These are phyloP conservation scores for Odontocerum albicorne DNA, from an alignment of 2,888 invertebrate species.

Conservation along the genomic window DNA sequence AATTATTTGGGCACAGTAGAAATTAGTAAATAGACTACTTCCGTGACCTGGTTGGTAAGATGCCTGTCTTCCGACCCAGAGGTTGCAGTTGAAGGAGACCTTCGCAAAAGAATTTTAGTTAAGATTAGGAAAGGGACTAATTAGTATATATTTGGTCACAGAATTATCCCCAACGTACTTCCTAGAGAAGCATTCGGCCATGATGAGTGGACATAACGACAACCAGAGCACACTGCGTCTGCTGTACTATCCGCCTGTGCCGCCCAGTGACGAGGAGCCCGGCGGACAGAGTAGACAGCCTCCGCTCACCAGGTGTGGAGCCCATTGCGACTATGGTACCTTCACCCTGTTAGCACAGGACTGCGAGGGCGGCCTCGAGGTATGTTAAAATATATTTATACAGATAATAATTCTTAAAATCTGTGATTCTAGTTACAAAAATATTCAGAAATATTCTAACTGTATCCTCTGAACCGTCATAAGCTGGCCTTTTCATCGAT, in stretches of 20 bases:
- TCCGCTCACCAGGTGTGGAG: slow-evolving; percentile 64
- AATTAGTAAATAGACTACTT: too few species aligned
- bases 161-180: slow-evolving; percentile 64
- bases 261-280: slow-evolving; percentile 48
- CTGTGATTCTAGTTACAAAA: too few species aligned
- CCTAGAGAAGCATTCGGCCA: slow-evolving; percentile 65
- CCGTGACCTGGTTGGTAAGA: too few species aligned
- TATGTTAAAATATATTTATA: slow-evolving; percentile 38
- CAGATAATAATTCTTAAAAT: too few species aligned
- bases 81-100: too few species aligned
- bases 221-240: slow-evolving; percentile 70
- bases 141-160: slow-evolving; percentile 39
- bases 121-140: too few species aligned
- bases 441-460: too few species aligned
- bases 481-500: too few species aligned
- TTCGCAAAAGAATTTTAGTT: too few species aligned
- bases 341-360: slow-evolving; percentile 75
- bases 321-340: slow-evolving; percentile 75
- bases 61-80: too few species aligned
- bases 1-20: too few species aligned
- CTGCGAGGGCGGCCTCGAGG: slow-evolving; percentile 74
- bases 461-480: too few species aligned
- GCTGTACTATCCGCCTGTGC: slow-evolving; percentile 72
- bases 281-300: slow-evolving; percentile 40
- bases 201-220: slow-evolving; percentile 62